phyloP scores from a whole-genome alignment of 1,140 invertebrate genomes.

The Coelopa frigida region DNA sequence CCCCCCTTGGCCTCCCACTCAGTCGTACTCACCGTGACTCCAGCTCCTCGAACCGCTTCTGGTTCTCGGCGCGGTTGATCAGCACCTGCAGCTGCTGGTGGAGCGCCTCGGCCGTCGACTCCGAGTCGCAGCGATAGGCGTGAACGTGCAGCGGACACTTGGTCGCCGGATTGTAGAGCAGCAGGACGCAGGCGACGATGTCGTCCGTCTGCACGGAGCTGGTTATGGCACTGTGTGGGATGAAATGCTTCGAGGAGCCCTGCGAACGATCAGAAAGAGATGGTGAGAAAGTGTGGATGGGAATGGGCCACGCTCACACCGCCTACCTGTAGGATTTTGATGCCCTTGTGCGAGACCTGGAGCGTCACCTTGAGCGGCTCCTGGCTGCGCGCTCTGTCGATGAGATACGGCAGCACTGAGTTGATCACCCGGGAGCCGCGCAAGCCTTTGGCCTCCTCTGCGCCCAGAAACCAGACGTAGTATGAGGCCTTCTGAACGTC shows the following conservation, averaged over 20 bases:
- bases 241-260: conserved; percentile 83
- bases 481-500: conserved; percentile 93
- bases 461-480: conserved; percentile 97
- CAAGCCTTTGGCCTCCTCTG: conserved; percentile 86
- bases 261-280: conserved; percentile 23
- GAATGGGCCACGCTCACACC: no score
- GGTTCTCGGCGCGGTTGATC: conserved; percentile 77
- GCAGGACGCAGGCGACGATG: conserved; percentile 80
- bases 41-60: conserved; percentile 76
- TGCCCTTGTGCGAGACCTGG: conserved; percentile 84
- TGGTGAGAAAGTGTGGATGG: no score
- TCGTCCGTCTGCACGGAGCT: conserved; percentile 80
- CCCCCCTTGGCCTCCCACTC: no score
- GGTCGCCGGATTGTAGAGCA: conserved; percentile 87
- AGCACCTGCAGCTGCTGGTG: conserved; percentile 73
- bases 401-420: conserved; percentile 75
- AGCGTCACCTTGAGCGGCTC: conserved; percentile 86
- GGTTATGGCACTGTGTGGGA: conserved; percentile 87
- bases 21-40: conserved; percentile 52
- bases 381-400: conserved; percentile 73
- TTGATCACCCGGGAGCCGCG: conserved; percentile 71
- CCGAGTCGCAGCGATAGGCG: conserved; percentile 90
- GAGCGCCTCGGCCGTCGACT: conserved; percentile 82
- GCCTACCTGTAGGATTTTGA: conserved; percentile 82
- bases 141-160: conserved; percentile 84